Evolutionary conservation across 2,797 vertebrate genomes (phyloP).

Genomic region (Leptodactylus fallax): DNA sequence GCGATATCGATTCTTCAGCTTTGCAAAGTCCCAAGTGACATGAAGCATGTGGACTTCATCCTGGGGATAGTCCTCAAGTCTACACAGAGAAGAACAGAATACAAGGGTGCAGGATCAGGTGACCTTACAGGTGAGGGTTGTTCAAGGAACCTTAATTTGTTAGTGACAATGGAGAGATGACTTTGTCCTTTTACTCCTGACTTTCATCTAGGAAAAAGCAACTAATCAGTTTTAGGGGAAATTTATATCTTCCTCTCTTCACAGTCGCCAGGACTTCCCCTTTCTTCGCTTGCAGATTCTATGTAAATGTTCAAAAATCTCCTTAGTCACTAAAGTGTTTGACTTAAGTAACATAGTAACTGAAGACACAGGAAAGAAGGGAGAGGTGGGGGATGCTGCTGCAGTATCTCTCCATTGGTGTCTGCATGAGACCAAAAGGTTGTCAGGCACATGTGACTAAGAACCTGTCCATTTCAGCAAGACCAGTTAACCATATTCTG

Average conservation of each 20-base stretch:
- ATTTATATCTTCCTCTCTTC: background rate
- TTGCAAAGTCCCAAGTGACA: background rate
- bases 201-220: background rate
- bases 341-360: background rate
- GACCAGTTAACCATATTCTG: too few species aligned
- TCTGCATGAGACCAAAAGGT: too few species aligned
- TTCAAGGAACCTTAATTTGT: too few species aligned
- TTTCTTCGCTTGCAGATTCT: background rate
- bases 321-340: background rate
- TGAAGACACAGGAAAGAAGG: too few species aligned
- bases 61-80: too few species aligned
- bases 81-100: background rate
- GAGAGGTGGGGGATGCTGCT: background rate
- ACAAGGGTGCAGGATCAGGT: background rate
- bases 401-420: background rate
- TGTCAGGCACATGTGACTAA: too few species aligned
- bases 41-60: background rate
- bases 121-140: too few species aligned
- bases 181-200: background rate
- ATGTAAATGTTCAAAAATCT: too few species aligned
- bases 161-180: background rate
- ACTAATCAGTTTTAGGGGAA: background rate
- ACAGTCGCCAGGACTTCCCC: background rate
- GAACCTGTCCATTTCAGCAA: too few species aligned
- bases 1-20: background rate